Conservation (phyloP, 2,113 vertebrate genomes). For the Beaufortia kweichowensis region DNA sequence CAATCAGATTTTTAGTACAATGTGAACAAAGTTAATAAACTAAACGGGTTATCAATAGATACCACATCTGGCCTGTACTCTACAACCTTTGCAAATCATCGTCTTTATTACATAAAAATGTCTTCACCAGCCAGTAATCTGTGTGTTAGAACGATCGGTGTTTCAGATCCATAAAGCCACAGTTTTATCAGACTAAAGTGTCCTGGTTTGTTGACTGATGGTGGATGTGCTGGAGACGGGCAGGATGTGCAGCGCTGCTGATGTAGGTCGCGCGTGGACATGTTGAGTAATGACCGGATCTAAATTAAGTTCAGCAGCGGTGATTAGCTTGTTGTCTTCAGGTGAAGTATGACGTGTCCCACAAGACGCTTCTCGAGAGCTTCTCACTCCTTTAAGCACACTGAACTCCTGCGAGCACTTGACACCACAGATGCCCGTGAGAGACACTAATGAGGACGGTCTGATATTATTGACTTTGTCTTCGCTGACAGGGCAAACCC, state of each 20-base stretch:
- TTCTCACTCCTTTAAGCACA: neutral
- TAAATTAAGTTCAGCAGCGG: conserved; percentile 51
- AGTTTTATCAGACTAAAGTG: neutral
- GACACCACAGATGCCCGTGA: neutral
- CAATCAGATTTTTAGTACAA: too few relatives aligned
- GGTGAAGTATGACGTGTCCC: conserved; percentile 36
- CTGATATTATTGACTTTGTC: neutral
- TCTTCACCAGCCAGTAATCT: neutral
- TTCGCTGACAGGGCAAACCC: neutral
- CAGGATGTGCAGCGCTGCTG: neutral
- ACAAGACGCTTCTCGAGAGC: neutral
- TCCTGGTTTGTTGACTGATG: neutral
- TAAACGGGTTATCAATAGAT: too few relatives aligned
- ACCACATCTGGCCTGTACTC: too few relatives aligned
- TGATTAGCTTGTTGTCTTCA: conserved; percentile 46
- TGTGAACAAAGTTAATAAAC: too few relatives aligned
- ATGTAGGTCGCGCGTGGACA: conserved; percentile 32
- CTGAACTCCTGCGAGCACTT: neutral
- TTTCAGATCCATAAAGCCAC: too few relatives aligned
- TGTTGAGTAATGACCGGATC: conserved; percentile 36
- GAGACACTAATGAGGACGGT: conserved; percentile 27
- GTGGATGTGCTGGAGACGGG: conserved; percentile 1
- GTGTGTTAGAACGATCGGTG: neutral
- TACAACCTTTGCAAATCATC: too few relatives aligned
- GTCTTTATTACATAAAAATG: neutral